Conservation (phyloP, 2,888 invertebrate species). For the Drosophila robusta region DNA sequence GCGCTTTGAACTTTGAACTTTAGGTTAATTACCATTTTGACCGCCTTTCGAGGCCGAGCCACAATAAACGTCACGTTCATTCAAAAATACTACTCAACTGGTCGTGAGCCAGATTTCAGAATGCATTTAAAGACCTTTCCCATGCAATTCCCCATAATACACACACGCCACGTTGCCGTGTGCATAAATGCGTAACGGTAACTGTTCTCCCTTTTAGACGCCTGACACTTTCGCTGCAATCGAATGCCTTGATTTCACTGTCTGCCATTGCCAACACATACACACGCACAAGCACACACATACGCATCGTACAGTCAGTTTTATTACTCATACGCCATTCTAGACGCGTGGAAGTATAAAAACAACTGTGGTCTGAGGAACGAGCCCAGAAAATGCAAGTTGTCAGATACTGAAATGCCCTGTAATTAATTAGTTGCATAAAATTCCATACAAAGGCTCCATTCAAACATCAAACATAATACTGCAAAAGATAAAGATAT, state of each 20-base stretch:
- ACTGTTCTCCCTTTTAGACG: slow-evolving; percentile 6
- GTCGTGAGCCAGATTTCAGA: neutral
- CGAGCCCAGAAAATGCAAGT: neutral
- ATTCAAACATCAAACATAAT: too few relatives aligned
- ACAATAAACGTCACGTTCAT: slow-evolving; percentile 8
- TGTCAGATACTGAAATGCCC: neutral
- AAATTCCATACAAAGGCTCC: neutral
- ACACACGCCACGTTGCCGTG: slow-evolving; percentile 7
- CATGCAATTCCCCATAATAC: neutral
- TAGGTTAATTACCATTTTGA: slow-evolving; percentile 76
- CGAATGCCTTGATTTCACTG: slow-evolving; percentile 35
- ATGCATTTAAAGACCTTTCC: neutral
- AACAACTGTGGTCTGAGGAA: neutral
- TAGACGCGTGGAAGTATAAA: slow-evolving; percentile 19
- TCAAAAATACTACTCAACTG: slow-evolving; percentile 12
- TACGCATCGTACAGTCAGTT: slow-evolving; percentile 24
- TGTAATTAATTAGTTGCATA: neutral
- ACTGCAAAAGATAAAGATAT: too few relatives aligned
- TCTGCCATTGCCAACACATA: slow-evolving; percentile 18
- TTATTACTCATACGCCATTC: slow-evolving; percentile 69
- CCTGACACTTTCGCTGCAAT: slow-evolving; percentile 28
- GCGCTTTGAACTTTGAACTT: slow-evolving; percentile 82
- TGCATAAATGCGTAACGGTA: slow-evolving; percentile 4
- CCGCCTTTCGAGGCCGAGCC: slow-evolving; percentile 47
- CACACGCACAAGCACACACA: slow-evolving; percentile 5